Evolutionary conservation across 2,888 invertebrate genomes (phyloP), one percentile per base, ranked within the genome.

Genomic region (Lasioglossum marginatum): DNA sequence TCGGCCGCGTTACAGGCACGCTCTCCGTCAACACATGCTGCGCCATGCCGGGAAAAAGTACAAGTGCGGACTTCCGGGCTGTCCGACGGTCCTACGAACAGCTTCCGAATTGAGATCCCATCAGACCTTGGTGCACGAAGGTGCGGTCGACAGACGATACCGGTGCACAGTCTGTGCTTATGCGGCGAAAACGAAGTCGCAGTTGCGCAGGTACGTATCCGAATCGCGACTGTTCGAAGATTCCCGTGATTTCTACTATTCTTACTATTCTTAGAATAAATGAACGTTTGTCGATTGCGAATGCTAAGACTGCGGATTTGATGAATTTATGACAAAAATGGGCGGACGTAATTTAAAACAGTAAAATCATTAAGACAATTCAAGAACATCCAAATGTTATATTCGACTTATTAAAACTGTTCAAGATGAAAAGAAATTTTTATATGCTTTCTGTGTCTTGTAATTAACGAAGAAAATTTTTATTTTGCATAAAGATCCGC

Each of bases 21-120:
- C 96, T 76, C 95, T 97, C 12, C 96, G 96, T 82, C 96, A 96
- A 89, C 97, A 97, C 93, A 96, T 96, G 95, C 94, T 96, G 76
- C 96, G 95, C 40, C 97, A 97, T 92, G 95, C 95, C 0, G 96
- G 96, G 14, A 96, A 96, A 92, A 94, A 95, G 79, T 96, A 95
- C 94, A 95, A 95, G 88, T 97, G 97, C 91, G 95, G 96, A 19
- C 92, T 95, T 86, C 94, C 96, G 52, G 96, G 96, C 45, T 97
- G 97, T 90, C 95, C 96, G 14, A 97, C 96, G 92, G 93, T 96
- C 10, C 96, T 96, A 0, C 95, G 96, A 48, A 96, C 96, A 72
- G 95, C 95, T 81, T 95, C 96, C 31, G 96, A 97, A 91, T 94
- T 97, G 27, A 96, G 95, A 77, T 93, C 93, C 70, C 97, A 97